Percentiles rank a stretch among this genome's conserved stretches.
Evolutionary conservation across 2,888 invertebrate genomes (phyloP).

Genomic region (Nymphalis polychloros): DNA sequence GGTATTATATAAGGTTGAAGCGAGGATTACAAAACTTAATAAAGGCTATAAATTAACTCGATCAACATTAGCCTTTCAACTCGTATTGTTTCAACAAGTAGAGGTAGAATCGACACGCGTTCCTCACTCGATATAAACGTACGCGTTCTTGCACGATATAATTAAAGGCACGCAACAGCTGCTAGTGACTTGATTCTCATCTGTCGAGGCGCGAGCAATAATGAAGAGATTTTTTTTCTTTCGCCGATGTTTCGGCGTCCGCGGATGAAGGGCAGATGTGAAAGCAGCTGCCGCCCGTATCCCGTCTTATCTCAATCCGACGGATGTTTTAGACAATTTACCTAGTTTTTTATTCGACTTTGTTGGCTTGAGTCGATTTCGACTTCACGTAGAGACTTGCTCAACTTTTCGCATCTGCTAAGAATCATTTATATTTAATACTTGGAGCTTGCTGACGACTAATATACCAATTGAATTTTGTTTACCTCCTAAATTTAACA

Average conservation of each 20-base stretch:
- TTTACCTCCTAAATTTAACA: no score
- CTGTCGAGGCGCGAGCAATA: conserved; percentile 44
- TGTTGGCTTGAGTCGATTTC: conserved; percentile 8
- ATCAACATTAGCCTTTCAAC: conserved; percentile 1
- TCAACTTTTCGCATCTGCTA: conserved; percentile 22
- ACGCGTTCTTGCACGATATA: conserved; percentile 22
- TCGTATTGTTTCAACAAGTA: conserved; percentile 1
- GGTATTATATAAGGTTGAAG: no score
- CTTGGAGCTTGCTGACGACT: no score
- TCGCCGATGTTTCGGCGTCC: conserved; percentile 43
- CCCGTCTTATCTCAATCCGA: conserved; percentile 61
- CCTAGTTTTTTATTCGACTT: conserved; percentile 39
- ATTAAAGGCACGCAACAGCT: conserved; percentile 40
- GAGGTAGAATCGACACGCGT: conserved; percentile 15
- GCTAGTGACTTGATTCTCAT: conserved; percentile 37
- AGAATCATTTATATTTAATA: conserved; percentile 3
- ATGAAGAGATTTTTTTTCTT: conserved; percentile 44
- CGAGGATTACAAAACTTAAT: not conserved
- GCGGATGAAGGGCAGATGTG: conserved; percentile 69
- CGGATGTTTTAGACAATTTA: conserved; percentile 53
- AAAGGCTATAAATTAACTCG: not conserved
- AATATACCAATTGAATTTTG: no score
- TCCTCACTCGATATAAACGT: not conserved
- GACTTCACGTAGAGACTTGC: conserved; percentile 10
- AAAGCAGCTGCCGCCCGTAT: conserved; percentile 68